Conservation (phyloP, 2,888 invertebrate species). For the Eristalinus aeneus region DNA sequence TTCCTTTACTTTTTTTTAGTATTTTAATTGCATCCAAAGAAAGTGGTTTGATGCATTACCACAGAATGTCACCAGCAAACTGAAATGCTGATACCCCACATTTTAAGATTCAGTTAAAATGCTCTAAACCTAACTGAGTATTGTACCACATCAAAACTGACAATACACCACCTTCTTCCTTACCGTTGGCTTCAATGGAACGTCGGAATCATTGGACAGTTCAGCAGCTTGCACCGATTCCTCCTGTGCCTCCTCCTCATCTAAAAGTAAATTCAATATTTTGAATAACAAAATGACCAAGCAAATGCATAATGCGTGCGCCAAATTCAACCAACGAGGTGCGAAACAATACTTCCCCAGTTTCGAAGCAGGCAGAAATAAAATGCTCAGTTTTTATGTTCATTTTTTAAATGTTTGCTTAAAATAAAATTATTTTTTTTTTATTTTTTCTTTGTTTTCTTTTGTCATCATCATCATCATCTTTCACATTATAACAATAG, state of each 20-base stretch:
- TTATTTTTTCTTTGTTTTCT: slow-evolving; percentile 37
- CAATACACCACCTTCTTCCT: slow-evolving; percentile 72
- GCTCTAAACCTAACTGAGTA: neutral
- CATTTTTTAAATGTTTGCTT: slow-evolving; percentile 77
- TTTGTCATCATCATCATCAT: slow-evolving; percentile 44
- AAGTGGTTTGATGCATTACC: too few relatives aligned
- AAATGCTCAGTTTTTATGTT: slow-evolving; percentile 71
- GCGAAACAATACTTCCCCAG: neutral
- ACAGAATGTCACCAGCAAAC: too few relatives aligned
- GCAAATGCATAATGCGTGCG: neutral
- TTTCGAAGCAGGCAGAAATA: slow-evolving; percentile 35
- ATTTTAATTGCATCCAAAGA: too few relatives aligned
- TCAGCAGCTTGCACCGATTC: slow-evolving; percentile 78
- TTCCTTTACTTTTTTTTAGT: too few relatives aligned
- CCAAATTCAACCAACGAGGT: neutral
- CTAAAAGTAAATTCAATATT: slow-evolving; percentile 72
- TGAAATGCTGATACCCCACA: too few relatives aligned
- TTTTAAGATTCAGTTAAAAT: too few relatives aligned
- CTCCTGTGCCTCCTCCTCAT: slow-evolving; percentile 79
- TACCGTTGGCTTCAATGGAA: slow-evolving; percentile 79
- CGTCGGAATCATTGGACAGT: slow-evolving; percentile 80
- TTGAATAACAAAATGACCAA: neutral
- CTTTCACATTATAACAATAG: slow-evolving; percentile 71
- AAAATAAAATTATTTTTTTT: slow-evolving; percentile 69
- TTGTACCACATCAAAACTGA: neutral